These are phyloP conservation scores for Campoletis sonorensis DNA, from an alignment of 1,140 invertebrate genomes.

Conservation along the genomic window DNA sequence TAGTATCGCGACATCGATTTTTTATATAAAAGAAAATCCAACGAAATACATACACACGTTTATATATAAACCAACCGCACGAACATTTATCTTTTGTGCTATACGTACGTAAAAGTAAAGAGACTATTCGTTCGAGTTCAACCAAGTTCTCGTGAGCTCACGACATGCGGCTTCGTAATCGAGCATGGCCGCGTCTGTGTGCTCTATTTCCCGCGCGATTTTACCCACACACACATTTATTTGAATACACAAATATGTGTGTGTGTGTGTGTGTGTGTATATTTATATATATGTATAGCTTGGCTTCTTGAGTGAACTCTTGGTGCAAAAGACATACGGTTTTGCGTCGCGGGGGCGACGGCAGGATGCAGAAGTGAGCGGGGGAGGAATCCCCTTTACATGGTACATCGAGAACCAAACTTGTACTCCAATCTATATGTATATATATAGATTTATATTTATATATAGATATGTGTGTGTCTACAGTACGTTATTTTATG, in stretches of 20 bases:
- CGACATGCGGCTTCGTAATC: slow-evolving; percentile 59
- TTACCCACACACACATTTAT: slow-evolving; percentile 52
- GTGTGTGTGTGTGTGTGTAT: too few species aligned
- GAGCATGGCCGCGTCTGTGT: slow-evolving; percentile 47
- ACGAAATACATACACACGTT: neutral
- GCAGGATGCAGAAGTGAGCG: slow-evolving; percentile 52
- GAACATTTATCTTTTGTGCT: neutral
- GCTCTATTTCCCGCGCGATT: slow-evolving; percentile 70
- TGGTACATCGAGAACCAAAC: slow-evolving; percentile 59
- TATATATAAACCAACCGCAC: neutral
- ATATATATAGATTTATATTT: too few species aligned
- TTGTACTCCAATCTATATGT: slow-evolving; percentile 3
- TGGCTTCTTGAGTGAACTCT: neutral
- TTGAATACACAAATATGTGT: neutral
- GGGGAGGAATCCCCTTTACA: slow-evolving; percentile 64
- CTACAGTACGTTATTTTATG: slow-evolving; percentile 53
- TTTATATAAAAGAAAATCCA: too few species aligned
- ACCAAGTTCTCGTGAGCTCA: slow-evolving; percentile 50
- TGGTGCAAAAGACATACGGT: slow-evolving; percentile 48
- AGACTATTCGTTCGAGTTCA: slow-evolving; percentile 45
- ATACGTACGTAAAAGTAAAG: slow-evolving; percentile 44
- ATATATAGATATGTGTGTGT: too few species aligned
- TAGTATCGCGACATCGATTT: neutral
- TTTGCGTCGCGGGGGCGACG: slow-evolving; percentile 5
- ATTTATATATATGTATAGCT: neutral